phyloP scores from a whole-genome alignment of 2,113 vertebrate genomes.

The Rhinichthys klamathensis region DNA sequence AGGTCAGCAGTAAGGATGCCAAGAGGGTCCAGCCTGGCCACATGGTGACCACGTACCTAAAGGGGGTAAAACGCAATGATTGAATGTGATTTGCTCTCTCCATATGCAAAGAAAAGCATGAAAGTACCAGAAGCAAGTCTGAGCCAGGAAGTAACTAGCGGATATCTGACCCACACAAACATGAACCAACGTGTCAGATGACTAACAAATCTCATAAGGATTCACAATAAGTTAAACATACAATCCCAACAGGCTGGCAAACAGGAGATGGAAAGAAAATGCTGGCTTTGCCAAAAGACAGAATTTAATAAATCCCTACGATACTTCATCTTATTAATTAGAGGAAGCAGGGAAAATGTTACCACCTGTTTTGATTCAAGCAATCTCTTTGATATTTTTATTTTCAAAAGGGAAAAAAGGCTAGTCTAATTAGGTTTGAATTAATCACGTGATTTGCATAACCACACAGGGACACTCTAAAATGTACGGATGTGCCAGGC shows the following conservation, averaged over 20 bases:
- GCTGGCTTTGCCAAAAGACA: constrained; percentile 67
- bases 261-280: constrained; percentile 60
- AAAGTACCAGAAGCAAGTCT: neutral
- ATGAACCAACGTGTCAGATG: neutral
- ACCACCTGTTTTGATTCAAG: constrained; percentile 73
- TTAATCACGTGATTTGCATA: constrained; percentile 72
- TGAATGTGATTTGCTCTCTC: neutral
- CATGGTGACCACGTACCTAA: constrained; percentile 70
- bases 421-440: constrained; percentile 64
- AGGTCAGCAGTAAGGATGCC: constrained; percentile 71
- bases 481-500: constrained; percentile 15
- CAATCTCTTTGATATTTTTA: constrained; percentile 76
- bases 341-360: constrained; percentile 67
- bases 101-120: neutral
- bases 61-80: neutral
- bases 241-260: constrained; percentile 48
- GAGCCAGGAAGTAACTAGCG: neutral
- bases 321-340: constrained; percentile 72
- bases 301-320: constrained; percentile 77
- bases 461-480: constrained; percentile 66
- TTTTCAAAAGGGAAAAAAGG: constrained; percentile 66
- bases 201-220: constrained; percentile 7
- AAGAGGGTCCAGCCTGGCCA: constrained; percentile 72
- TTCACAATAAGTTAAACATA: constrained; percentile 28
- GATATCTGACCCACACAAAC: neutral